Base-by-base conservation (phyloP, 1,140 invertebrate species). In the Drosophila pruinosa region DNA sequence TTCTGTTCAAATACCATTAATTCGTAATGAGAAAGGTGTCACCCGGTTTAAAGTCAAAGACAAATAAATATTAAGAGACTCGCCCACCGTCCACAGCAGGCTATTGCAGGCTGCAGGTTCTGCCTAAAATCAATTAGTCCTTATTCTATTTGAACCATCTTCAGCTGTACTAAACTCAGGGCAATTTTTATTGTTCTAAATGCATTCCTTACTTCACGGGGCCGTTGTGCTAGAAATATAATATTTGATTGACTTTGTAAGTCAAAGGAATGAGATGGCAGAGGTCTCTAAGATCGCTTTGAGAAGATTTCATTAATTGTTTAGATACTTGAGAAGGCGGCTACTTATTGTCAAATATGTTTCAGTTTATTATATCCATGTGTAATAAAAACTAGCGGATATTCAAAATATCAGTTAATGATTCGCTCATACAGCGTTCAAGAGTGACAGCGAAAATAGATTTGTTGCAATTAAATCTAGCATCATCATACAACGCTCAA, bases 11-110 rank as follows among this genome's bases (percentile, higher is more conserved):
- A 89, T 89, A 41, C 74, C 85, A 89, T 89, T 89, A 89, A 89
- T 89, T 89, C 68, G 79, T 89, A 85, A 89, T 89, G 85, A 81
- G 85, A 89, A 89, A 89, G 85, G 85, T 89, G 85, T 89, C 79
- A 83, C 41, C 78, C 12, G 69, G 22, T 26, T 61, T 54, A 72
- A 83, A 83, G 85, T 83, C 85, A 85, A 89, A 79, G 85, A 89
- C 75, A 89, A 88, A 89, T 83, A 89, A 88, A 89, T 83, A 88
- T 89, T 81, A 61, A 41, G 28, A 28, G 71, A 71, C 19, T 26
- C 82, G 78, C 82, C 82, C 56, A 77, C 64, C 31, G n/a, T 47
- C 12, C 19, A 24, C 10, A 12, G 26, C 26, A 34, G n/a, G n/a
- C n/a, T 7, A n/a, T 39, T 43, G 43, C 53, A 54, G 53, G 26